These are phyloP conservation scores for Xyrauchen texanus DNA, from an alignment of 2,113 vertebrate genomes.

Conservation along the genomic window DNA sequence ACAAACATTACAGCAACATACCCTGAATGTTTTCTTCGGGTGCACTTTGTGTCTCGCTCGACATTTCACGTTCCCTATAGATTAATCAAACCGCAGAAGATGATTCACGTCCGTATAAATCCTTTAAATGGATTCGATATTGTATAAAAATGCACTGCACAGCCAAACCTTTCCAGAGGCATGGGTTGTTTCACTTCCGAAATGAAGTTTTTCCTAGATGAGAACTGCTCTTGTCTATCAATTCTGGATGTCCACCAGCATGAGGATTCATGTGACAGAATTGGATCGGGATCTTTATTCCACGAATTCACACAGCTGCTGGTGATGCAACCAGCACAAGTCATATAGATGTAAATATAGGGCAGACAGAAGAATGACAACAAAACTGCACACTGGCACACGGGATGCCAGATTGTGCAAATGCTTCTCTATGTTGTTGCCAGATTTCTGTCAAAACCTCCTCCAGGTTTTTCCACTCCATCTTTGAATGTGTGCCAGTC, in stretches of 20 bases:
- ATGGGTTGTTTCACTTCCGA: neutral
- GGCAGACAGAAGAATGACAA: neutral
- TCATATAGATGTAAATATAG: constrained; percentile 29
- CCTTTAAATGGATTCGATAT: neutral
- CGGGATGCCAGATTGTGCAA: constrained; percentile 3
- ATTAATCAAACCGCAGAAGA: neutral
- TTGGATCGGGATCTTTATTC: constrained; percentile 4
- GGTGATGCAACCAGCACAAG: constrained; percentile 41
- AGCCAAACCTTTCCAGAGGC: neutral
- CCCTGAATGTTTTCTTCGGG: constrained; percentile 77
- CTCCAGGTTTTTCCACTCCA: neutral
- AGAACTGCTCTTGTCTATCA: neutral
- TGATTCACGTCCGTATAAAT: neutral
- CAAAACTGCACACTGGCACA: constrained; percentile 2
- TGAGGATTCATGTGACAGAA: constrained; percentile 27
- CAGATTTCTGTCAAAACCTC: neutral
- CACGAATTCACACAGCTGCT: constrained; percentile 11
- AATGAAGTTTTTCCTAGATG: no score
- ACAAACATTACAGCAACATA: constrained; percentile 51
- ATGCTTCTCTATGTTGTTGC: neutral
- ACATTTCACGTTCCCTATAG: constrained; percentile 51
- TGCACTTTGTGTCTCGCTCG: constrained; percentile 54
- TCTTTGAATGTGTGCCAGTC: neutral
- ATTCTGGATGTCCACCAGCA: neutral
- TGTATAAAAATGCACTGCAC: neutral